Conservation (phyloP, 2,797 vertebrate species). For the Poeciliopsis paucimaculata region DNA sequence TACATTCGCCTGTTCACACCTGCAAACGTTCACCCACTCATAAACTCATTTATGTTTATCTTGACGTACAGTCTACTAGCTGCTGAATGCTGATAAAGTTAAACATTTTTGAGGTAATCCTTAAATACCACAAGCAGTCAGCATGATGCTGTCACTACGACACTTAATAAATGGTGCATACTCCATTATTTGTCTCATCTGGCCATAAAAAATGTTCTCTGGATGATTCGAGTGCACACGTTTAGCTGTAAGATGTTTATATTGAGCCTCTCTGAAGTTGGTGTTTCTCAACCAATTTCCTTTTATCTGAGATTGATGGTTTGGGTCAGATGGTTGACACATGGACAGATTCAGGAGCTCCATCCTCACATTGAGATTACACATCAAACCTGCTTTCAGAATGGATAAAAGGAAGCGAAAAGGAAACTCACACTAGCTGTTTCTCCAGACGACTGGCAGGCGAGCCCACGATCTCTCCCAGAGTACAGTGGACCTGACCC, state of each 20-base stretch:
- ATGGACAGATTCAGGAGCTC: not conserved
- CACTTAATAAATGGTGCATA: not conserved
- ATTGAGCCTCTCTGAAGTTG: not conserved
- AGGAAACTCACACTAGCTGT: constrained; percentile 86
- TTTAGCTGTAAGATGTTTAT: not conserved
- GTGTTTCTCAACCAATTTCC: not conserved
- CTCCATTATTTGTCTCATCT: not conserved
- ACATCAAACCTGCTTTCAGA: too few species aligned
- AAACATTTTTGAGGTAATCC: not conserved
- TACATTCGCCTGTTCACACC: not conserved
- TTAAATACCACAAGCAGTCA: not conserved
- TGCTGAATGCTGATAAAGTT: not conserved
- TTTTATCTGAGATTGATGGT: not conserved
- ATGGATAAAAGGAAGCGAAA: not conserved
- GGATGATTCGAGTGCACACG: not conserved
- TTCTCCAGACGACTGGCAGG: constrained; percentile 93
- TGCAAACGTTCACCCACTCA: not conserved
- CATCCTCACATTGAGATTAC: too few species aligned
- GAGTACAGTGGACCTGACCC: constrained; percentile 92
- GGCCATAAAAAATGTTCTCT: not conserved
- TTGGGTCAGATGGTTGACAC: not conserved
- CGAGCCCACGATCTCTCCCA: constrained; percentile 95
- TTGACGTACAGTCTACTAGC: not conserved
- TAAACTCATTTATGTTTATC: not conserved
- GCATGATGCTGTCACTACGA: not conserved